Conservation (phyloP, 2,888 invertebrate genomes). For the Hyles lineata region DNA sequence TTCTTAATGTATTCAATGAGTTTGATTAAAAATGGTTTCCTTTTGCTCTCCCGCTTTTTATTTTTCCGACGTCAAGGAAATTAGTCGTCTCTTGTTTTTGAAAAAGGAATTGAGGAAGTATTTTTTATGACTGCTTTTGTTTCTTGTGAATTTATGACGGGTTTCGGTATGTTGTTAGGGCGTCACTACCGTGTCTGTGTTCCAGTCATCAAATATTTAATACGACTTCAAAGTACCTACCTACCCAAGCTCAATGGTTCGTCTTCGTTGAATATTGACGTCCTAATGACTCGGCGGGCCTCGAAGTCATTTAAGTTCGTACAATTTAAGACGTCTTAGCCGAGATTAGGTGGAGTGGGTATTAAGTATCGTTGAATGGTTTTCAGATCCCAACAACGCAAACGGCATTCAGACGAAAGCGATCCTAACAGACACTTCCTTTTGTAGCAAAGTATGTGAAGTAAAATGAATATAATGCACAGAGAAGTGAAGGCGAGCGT, state of each 20-base stretch:
- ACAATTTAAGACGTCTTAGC: no score
- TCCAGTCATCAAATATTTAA: no score
- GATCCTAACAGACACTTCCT: constrained; percentile 16
- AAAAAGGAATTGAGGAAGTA: not conserved
- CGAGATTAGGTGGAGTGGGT: no score
- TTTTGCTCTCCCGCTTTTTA: not conserved
- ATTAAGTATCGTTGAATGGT: not conserved
- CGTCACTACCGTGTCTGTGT: not conserved
- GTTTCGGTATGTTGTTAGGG: not conserved
- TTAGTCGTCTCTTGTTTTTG: constrained; percentile 1
- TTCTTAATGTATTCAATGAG: constrained; percentile 4
- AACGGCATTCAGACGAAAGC: not conserved
- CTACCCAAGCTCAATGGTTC: no score
- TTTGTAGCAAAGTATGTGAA: constrained; percentile 8
- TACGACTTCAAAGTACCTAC: no score
- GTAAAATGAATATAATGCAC: constrained; percentile 21
- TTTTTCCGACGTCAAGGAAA: constrained; percentile 4
- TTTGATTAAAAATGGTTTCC: constrained; percentile 22
- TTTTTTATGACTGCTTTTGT: constrained; percentile 5
- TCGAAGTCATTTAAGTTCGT: no score
- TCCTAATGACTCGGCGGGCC: no score
- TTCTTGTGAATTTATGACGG: constrained; percentile 11
- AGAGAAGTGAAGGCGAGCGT: constrained; percentile 12
- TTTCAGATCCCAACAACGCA: not conserved
- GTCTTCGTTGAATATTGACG: no score